Evolutionary conservation across 2,888 invertebrate species (phyloP), one percentile per base, ranked within the genome.

Genomic region (Mesorhabditis spiculigera): DNA sequence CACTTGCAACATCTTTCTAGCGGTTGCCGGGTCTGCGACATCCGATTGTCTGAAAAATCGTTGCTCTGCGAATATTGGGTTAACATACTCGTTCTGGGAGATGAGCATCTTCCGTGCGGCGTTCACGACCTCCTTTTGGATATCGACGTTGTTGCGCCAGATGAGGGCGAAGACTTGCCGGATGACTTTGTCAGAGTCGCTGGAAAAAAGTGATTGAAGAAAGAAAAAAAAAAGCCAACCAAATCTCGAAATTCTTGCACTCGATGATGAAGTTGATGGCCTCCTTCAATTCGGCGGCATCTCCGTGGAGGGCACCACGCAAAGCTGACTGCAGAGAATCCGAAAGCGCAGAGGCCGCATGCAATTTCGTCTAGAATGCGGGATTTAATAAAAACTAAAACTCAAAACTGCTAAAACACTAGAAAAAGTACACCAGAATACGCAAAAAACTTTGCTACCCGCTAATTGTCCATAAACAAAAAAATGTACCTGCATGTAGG

Each of bases 211-310:
- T 50, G 8, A 50, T n/a, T 13, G 58, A 13, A 13, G 58, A 50
- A 10, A 50, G n/a, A 50, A 50, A n/a, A 50, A n/a, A n/a, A 50
- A 50, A 50, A 50, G 8, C n/a, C 10, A 10, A 50, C 58, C 58
- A 13, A 50, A 50, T 50, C 58, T 50, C 58, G 58, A 50, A 50
- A 50, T 50, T 50, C 58, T 50, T 50, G 58, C 58, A 50, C n/a
- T 50, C 58, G n/a, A 50, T 50, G 58, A 50, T 50, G 58, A 50
- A 50, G n/a, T 50, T 50, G n/a, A 50, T 50, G n/a, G 58, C 58
- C n/a, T 50, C 58, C n/a, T 50, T 50, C 8, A 50, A 3, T 3
- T 50, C 58, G 8, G 58, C 58, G 8, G 58, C 58, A 50, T 50
- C 58, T 50, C 58, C 58, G 8, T 50, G 58, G 10, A 50, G n/a